Conservation (phyloP, 2,888 invertebrate genomes). For the Anodontia alba region DNA sequence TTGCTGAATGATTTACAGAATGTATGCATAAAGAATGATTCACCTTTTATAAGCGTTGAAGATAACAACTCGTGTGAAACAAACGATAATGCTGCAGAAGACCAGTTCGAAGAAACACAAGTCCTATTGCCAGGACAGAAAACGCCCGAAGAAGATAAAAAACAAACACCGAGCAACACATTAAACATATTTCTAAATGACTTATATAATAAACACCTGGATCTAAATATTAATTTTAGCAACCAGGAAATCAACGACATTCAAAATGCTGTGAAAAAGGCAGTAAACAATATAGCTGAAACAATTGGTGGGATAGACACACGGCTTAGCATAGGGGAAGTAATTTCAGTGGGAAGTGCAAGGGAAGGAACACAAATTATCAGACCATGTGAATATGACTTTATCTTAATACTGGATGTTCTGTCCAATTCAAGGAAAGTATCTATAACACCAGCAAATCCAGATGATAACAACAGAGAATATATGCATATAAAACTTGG, state of each 20-base stretch:
- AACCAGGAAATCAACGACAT: background rate
- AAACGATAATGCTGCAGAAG: too few species aligned
- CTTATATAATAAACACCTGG: background rate
- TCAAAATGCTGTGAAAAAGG: background rate
- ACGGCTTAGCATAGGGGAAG: background rate
- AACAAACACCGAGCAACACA: background rate
- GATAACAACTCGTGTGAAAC: too few species aligned
- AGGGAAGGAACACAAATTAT: too few species aligned
- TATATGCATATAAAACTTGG: background rate
- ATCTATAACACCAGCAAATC: background rate
- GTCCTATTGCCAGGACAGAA: too few species aligned
- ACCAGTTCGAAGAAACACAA: too few species aligned
- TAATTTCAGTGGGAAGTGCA: too few species aligned
- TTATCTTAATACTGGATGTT: background rate
- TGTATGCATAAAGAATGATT: too few species aligned
- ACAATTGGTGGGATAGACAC: background rate
- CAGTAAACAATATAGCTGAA: background rate
- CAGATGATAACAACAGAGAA: background rate
- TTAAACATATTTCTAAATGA: conserved; percentile 10
- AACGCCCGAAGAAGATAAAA: too few species aligned
- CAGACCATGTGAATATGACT: too few species aligned
- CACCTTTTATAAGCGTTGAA: too few species aligned
- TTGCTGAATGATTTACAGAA: too few species aligned
- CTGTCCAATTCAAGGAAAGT: background rate
- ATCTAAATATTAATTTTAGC: background rate